Evolutionary conservation across 1,140 invertebrate genomes (phyloP), one percentile per base, ranked within the genome.

Genomic region (Eurosta solidaginis): DNA sequence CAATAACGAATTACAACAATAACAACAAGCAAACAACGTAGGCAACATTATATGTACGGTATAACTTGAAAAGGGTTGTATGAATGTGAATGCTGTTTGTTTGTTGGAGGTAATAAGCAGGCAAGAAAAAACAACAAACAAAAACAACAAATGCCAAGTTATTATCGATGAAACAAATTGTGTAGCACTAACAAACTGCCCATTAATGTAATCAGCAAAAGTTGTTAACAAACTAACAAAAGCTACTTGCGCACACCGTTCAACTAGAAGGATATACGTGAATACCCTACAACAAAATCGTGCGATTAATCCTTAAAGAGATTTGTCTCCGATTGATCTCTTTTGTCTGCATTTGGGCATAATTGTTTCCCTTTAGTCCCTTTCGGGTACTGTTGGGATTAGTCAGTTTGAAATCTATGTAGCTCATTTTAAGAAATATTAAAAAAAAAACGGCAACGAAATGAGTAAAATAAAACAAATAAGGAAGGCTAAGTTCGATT

Each of bases 131-230:
- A 12, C 40, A 63, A 45, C 52, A 29, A 12, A 29, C 36, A 47
- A n/a, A 25, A 22, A 25, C 47, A 47, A 45, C 40, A 68, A 47
- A 77, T 42, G 52, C 6, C 47, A 52, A 52, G 33, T 59, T 75
- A 78, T 78, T 78, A 78, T 78, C 77, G 77, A 78, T 45, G 77
- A 78, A 78, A 78, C 77, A 78, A 78, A 74, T 78, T 78, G 63
- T 74, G 45, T 45, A 73, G 27, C 36, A 74, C 77, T 52, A 52
- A 77, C 33, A 77, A 50, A 52, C 77, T 52, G 29, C 36, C 44
- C 68, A 78, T 74, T 74, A 78, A 78, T 44, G 77, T 78, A 74
- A 74, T 74, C 73, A 74, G 73, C 5, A 17, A 45, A 74, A 74
- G 73, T 74, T 74, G 73, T 74, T 14, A 74, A 47, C 73, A 45